Conservation (phyloP, 1,140 invertebrate species). For the Ceratina japonica region DNA sequence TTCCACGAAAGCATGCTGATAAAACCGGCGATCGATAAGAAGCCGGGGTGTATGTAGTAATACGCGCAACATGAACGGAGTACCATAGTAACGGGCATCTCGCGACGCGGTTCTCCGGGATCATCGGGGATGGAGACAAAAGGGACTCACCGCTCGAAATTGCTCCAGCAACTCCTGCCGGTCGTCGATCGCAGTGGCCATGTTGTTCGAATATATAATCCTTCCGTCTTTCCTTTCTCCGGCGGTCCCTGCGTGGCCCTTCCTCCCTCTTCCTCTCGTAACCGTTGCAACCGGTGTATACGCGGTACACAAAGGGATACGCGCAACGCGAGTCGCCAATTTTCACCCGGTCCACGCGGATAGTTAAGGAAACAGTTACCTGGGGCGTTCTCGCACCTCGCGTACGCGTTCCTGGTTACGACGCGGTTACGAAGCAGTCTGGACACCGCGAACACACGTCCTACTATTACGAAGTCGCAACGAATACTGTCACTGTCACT, state of each 20-base stretch:
- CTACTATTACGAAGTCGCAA: conserved; percentile 41
- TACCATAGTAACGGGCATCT: conserved; percentile 1
- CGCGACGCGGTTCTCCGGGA: background rate
- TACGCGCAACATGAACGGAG: background rate
- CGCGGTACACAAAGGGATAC: conserved; percentile 18
- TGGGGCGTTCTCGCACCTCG: conserved; percentile 34
- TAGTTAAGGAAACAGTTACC: conserved; percentile 19
- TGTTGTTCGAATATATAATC: conserved; percentile 71
- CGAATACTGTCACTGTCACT: conserved; percentile 28
- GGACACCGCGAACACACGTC: conserved; percentile 7
- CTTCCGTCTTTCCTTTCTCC: conserved; percentile 62
- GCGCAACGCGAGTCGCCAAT: conserved; percentile 29
- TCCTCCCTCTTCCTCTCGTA: conserved; percentile 21
- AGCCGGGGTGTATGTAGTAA: conserved; percentile 23
- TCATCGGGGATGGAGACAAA: background rate
- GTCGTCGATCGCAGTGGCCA: conserved; percentile 77
- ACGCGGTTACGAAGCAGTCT: conserved; percentile 22
- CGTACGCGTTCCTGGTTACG: conserved; percentile 33
- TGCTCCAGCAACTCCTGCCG: conserved; percentile 77
- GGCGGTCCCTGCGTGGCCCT: conserved; percentile 43
- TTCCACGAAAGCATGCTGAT: conserved; percentile 53
- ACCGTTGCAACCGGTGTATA: conserved; percentile 1
- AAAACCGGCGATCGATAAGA: conserved; percentile 69
- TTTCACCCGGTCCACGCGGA: conserved; percentile 20
- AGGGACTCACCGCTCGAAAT: conserved; percentile 73